A percentile compares a stretch with the other conserved stretches of the same genome.
Evolutionary conservation across 2,888 invertebrate genomes (phyloP).

Genomic region (Leucophora obtusa): DNA sequence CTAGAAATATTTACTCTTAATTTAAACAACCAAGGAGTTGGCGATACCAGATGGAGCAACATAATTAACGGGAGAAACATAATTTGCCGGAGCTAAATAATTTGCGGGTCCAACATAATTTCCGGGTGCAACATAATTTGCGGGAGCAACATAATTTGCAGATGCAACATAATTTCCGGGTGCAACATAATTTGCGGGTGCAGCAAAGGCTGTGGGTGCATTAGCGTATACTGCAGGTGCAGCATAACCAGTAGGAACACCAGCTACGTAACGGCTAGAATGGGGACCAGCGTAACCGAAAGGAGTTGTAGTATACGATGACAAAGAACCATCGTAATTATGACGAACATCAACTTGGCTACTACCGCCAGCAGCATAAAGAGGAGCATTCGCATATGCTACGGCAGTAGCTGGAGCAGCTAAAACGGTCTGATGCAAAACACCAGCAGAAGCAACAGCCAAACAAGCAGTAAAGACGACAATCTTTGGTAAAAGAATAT

Average conservation of each 20-base stretch:
- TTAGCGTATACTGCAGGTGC: conserved; percentile 42
- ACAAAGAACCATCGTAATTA: conserved; percentile 73
- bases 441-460: conserved; percentile 70
- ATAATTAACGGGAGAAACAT: conserved; percentile 64
- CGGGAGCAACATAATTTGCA: conserved; percentile 68
- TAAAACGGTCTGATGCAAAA: conserved; percentile 65
- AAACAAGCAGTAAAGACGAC: conserved; percentile 70
- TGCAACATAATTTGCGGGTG: conserved; percentile 69
- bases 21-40: too few species aligned
- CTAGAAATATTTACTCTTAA: background rate
- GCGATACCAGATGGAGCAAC: too few species aligned
- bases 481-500: conserved; percentile 63
- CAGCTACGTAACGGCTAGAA: conserved; percentile 74
- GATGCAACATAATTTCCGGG: conserved; percentile 72
- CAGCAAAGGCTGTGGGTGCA: conserved; percentile 33
- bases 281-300: conserved; percentile 72
- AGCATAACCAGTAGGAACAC: conserved; percentile 65
- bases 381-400: conserved; percentile 79
- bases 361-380: conserved; percentile 74
- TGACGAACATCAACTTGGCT: conserved; percentile 75
- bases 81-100: conserved; percentile 67
- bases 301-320: conserved; percentile 75
- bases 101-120: conserved; percentile 72
- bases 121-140: conserved; percentile 69
- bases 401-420: conserved; percentile 68